Evolutionary conservation across 2,113 vertebrate species (phyloP), one percentile per base, ranked within the genome.

Genomic region (Nettapus auritus): DNA sequence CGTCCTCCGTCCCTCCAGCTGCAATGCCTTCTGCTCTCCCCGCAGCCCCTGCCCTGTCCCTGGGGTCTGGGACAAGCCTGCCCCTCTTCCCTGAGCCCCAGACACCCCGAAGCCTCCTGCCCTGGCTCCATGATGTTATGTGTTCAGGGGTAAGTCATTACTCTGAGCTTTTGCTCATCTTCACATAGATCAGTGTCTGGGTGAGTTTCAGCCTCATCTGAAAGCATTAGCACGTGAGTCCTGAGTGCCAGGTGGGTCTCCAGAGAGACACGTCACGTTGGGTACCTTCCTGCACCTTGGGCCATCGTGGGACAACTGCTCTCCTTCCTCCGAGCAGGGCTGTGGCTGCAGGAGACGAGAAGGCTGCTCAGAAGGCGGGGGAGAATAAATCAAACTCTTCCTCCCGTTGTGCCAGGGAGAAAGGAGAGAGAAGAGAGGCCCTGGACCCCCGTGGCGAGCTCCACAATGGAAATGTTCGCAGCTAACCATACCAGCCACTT

Each of bases 401-500:
- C 74, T 93, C 77, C 50, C 82, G 90, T 87, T 92, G 86, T 83
- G 84, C 84, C 88, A 90, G 77, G 71, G 96, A 94, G 92, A 96
- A 93, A 96, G 88, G 83, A 76, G 63, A 94, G 70, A 77, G 3
- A 3, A 94, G 83, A 33, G 18, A 88, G 69, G 75, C 57, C 53
- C 70, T 48, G 79, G 75, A 56, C 38, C 77, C 93, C 92, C 11
- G 77, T 70, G 53, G 94, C 12, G 90, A 96, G 82, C 69, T 95
- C 92, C 86, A 95, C 86, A 95, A 95, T 94, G 91, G 93, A 86
- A 93, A 93, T 90, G 70, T 90, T 94, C 84, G 60, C 95, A 96
- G 88, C 93, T 95, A 78, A 82, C 88, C 74, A 92, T 76, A 74
- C 92, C 94, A 84, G 69, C 78, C 44, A 15, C 40, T 85, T 76